Evolutionary conservation across 92 coral and sea anemone genomes (phyloP), one percentile per base, ranked within the genome.

Genomic region (Epizoanthus ramosus): DNA sequence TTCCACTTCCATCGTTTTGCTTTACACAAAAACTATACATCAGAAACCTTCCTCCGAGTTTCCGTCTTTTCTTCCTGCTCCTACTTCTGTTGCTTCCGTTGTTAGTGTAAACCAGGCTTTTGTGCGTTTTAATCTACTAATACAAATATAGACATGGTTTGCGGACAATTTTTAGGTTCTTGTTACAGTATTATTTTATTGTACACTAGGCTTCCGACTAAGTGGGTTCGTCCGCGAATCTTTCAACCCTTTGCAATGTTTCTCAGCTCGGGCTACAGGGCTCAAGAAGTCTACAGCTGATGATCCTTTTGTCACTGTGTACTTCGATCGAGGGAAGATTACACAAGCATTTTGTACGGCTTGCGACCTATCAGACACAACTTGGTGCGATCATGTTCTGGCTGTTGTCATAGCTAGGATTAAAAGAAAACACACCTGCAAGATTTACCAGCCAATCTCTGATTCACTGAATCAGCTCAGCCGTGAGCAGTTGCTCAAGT

Each of bases 381-480:
- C 57, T 12, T 71, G 75, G 75, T 71, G 75, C 31, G 58, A 71
- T n/a, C 75, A 71, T 22, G 75, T 71, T n/a, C 75, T 71, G 0
- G 75, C 75, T 43, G 75, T 71, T 35, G 13, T 43, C 58, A 16
- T 71, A 25, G 75, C 58, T 6, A 71, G 75, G 41, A 71, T 71
- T 21, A 5, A 71, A 22, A 43, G 47, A 7, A 39, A 71, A 31
- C 43, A 19, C 58, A 71, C 35, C 58, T 71, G 75, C 16, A 47
- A 71, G 35, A 71, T 71, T 5, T 71, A 71, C 23, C 75, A 53
- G 5, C 75, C 75, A 18, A 25, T 71, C 16, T 71, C 75, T 1
- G 75, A 71, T 22, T 71, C 75, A 17, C 56, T 71, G 17, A 71
- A 71, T 19, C 28, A 71, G 56, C 75, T 71, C 57, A 71, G 57